Base-by-base conservation (phyloP, 2,113 vertebrate genomes). In the Arothron firmamentum region DNA sequence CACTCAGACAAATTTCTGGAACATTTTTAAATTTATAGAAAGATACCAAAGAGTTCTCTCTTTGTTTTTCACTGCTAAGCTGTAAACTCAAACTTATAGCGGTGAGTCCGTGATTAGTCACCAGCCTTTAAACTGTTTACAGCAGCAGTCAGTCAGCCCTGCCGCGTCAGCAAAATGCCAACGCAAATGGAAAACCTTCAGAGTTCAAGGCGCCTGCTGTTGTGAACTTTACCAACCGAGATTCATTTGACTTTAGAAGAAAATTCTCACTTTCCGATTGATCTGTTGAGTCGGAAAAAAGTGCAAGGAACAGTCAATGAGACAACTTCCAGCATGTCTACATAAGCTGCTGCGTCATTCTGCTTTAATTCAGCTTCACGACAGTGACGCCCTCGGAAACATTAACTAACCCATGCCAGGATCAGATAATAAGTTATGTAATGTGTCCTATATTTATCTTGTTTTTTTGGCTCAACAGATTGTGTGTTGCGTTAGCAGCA, bases 81-180 rank as follows among this genome's bases (percentile, higher is more conserved):
- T 28, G 25, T 28, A 28, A 28, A 28, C 25, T 28, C 6, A 28
- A 5, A 28, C 25, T 28, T 28, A 23, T 38, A 38, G 9, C 12
- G 34, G 11, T 38, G 34, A 12, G 43, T 11, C 51, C 54, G 47
- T 52, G 31, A 25, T 38, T 51, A 0, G 28, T 13, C 2, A 52
- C 3, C 21, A 47, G 38, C n/a, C 18, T 48, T 1, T 48, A 18
- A 72, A 67, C 16, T 46, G 52, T 71, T 82, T 76, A 70, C 51
- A 42, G 52, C 6, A 56, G 19, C 14, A 38, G 56, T 70, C 63
- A 75, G 28, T 41, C 65, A 59, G 67, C 19, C 55, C 14, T 31
- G n/a, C 28, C 0, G 8, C 16, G 16, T 20, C 47, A 60, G 46
- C 34, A 56, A 6, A 57, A 42, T 7, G 11, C n/a, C 34, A 53